Percentiles rank a stretch among this genome's conserved stretches.
Evolutionary conservation across 2,797 vertebrate genomes (phyloP).

Genomic region (Megaceryle alcyon): DNA sequence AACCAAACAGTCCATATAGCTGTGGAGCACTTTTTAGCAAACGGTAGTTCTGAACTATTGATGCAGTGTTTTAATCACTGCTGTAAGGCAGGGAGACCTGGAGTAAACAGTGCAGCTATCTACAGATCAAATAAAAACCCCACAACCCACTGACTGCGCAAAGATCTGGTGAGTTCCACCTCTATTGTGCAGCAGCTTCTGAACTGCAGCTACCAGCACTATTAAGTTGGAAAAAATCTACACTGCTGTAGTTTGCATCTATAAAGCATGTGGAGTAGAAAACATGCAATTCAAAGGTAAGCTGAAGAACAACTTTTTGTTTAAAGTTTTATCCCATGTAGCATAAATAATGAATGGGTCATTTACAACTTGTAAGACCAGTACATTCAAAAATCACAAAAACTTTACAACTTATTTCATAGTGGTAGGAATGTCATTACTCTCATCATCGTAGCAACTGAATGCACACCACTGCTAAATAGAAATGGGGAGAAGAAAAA

Average conservation of each 20-base stretch:
- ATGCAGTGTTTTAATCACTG: background rate
- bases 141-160: background rate
- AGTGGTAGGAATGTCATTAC: background rate
- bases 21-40: background rate
- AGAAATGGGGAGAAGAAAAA: background rate
- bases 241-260: background rate
- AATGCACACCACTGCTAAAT: background rate
- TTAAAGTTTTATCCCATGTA: background rate
- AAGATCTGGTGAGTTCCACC: background rate
- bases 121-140: background rate
- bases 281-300: background rate
- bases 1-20: background rate
- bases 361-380: background rate
- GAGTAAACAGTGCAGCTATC: background rate
- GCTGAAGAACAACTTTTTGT: background rate
- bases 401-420: background rate
- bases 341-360: accelerated
- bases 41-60: background rate
- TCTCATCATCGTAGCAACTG: background rate
- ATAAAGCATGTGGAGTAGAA: background rate
- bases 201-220: background rate
- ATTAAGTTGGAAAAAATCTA: background rate
- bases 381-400: background rate
- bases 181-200: background rate
- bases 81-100: background rate